These are phyloP conservation scores for Enteromius argenteus DNA, from an alignment of 2,797 vertebrate species.

Conservation along the genomic window DNA sequence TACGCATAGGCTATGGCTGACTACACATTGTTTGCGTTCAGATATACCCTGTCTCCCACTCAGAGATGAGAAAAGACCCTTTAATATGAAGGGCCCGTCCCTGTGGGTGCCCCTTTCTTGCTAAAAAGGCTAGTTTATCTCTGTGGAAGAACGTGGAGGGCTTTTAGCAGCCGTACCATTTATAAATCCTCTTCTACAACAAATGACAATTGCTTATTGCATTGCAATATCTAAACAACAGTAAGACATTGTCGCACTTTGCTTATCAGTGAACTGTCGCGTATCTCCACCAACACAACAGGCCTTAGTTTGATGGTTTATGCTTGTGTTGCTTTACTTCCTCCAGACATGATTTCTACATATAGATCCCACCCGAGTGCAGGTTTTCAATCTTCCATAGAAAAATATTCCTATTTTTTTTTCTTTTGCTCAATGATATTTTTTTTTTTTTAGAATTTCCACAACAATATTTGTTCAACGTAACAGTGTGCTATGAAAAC, in stretches of 20 bases:
- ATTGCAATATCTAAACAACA: slow-evolving; percentile 81
- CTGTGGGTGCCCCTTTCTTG: slow-evolving; percentile 52
- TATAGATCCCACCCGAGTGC: slow-evolving; percentile 55
- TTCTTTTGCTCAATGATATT: slow-evolving; percentile 30
- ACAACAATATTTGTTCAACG: slow-evolving; percentile 61
- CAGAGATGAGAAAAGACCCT: slow-evolving; percentile 77
- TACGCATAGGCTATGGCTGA: slow-evolving; percentile 52
- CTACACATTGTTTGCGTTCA: slow-evolving; percentile 50
- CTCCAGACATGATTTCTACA: slow-evolving; percentile 34
- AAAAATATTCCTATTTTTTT: slow-evolving; percentile 74
- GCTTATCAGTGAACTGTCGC: slow-evolving; percentile 77
- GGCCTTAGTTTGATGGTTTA: slow-evolving; percentile 42
- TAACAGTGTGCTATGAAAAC: slow-evolving; percentile 71
- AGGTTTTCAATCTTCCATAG: slow-evolving; percentile 68
- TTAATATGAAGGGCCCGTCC: slow-evolving; percentile 81
- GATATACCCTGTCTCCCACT: slow-evolving; percentile 75
- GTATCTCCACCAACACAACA: slow-evolving; percentile 66
- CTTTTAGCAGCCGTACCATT: slow-evolving; percentile 72
- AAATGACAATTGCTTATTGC: slow-evolving; percentile 80
- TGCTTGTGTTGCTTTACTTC: slow-evolving; percentile 26
- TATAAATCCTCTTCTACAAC: slow-evolving; percentile 75
- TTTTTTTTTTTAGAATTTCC: slow-evolving; percentile 50
- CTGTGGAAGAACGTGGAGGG: slow-evolving; percentile 72
- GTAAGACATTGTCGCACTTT: slow-evolving; percentile 82
- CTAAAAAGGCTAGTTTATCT: slow-evolving; percentile 45